Percentiles rank a stretch among this genome's conserved stretches.
These are phyloP conservation scores for Phrynosoma platyrhinos DNA, from an alignment of 2,113 vertebrate genomes.

Conservation along the genomic window DNA sequence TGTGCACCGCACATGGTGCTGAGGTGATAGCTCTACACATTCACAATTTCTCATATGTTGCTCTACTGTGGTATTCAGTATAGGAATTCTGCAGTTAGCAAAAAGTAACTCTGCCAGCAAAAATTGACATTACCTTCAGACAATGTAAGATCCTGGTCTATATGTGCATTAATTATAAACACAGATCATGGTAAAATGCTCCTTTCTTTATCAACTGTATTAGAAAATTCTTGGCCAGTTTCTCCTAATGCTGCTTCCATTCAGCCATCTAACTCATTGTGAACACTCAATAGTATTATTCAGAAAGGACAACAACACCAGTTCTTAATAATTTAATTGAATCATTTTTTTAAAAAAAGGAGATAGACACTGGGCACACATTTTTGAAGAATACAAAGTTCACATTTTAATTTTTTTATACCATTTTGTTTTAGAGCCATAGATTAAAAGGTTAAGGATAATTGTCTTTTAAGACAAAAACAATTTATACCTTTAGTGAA, in stretches of 20 bases:
- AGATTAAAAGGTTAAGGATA: slow-evolving; percentile 61
- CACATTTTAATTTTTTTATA: slow-evolving; percentile 62
- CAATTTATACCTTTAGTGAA: slow-evolving; percentile 42
- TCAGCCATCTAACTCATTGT: not conserved
- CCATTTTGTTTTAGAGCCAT: slow-evolving; percentile 61
- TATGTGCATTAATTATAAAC: not conserved
- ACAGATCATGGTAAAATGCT: not conserved
- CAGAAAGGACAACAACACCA: slow-evolving; percentile 19
- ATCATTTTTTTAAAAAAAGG: slow-evolving; percentile 58
- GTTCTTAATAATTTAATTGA: slow-evolving; percentile 75
- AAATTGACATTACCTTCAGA: no score
- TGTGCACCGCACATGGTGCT: no score
- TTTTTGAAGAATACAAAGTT: slow-evolving; percentile 65
- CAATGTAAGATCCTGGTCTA: no score
- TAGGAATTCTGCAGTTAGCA: no score
- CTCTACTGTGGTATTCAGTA: no score
- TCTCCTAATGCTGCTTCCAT: not conserved
- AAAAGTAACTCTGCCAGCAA: no score
- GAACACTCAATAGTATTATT: not conserved
- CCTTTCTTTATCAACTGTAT: no score
- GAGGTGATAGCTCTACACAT: no score
- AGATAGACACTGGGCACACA: slow-evolving; percentile 64
- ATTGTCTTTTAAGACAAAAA: slow-evolving; percentile 57
- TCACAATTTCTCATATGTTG: no score
- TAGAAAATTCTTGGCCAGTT: not conserved